Base-by-base conservation (phyloP, 2,797 vertebrate genomes). In the Austrolebias charrua region DNA sequence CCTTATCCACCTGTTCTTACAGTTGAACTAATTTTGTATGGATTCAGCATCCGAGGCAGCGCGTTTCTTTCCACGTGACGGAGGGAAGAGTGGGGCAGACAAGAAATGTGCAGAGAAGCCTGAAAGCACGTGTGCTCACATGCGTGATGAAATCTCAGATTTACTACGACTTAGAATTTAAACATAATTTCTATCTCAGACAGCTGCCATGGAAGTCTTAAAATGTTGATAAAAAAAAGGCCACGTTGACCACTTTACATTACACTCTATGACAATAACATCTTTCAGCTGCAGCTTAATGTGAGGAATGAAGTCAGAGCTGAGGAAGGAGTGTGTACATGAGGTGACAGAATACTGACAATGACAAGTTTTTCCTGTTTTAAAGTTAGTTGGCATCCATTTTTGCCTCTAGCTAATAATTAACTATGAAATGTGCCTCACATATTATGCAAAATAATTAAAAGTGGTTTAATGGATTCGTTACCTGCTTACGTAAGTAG, bases 1-100 rank as follows among this genome's bases (percentile, higher is more conserved):
- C 68, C 72, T 74, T 66, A 83, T 73, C 79, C 87, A 89, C 86
- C 86, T 89, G 87, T 83, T 85, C 81, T 82, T 70, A 69, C 79
- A 85, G 85, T 65, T 72, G 67, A 83, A 71, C 57, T 40, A 67
- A 86, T 82, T 87, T 76, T 60, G 63, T 60, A 78, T 76, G 61
- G 86, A 78, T 29, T 10, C 60, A 33, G 73, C 59, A 65, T 79
- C 69, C 68, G 53, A 69, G 69, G 50, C 42, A 8, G 15, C 48
- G 49, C 46, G 63, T 63, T 18, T 57, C 63, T 63, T 71, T 69
- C 6, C 61, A 69, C 24, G 54, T 15, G 38, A 40, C 38, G 38
- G 31, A 40, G 38, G 38, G 38, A 40, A 40, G 11, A 4, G 38
- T 40, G 38, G 38, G 38, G 38, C 38, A 14, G 33, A 75, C 55